phyloP scores from a whole-genome alignment of 2,797 vertebrate genomes.

The Psittacula derbiana region DNA sequence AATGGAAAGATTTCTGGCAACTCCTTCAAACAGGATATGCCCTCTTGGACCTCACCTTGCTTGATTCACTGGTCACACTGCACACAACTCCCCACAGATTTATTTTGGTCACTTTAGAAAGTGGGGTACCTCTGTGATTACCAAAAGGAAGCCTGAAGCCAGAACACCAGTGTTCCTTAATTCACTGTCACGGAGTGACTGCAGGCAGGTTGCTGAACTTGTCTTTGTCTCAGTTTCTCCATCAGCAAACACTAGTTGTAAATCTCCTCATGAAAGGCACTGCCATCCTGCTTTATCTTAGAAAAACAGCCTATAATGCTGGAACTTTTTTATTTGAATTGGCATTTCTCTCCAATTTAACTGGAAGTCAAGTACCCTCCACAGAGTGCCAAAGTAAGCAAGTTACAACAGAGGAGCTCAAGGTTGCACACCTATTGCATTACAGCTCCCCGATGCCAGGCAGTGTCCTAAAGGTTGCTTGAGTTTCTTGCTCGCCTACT shows the following conservation, averaged over 20 bases:
- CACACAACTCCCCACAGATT: not conserved
- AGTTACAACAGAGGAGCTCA: slow-evolving; percentile 54
- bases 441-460: not conserved
- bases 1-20: not conserved
- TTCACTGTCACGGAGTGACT: not conserved
- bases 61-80: not conserved
- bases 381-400: slow-evolving; percentile 54
- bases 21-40: not conserved
- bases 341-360: slow-evolving; percentile 36
- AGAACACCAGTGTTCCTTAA: not conserved
- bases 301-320: slow-evolving; percentile 8
- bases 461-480: not conserved
- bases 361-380: slow-evolving; percentile 2
- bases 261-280: slow-evolving; percentile 32
- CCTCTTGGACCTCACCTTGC: not conserved
- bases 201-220: not conserved
- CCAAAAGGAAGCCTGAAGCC: not conserved
- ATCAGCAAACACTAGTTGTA: slow-evolving; percentile 35
- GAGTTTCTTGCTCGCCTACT: not conserved
- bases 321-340: slow-evolving; percentile 43
- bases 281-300: slow-evolving; percentile 23
- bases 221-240: slow-evolving; percentile 38
- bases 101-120: not conserved
- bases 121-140: not conserved
- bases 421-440: slow-evolving; percentile 6